Conservation (phyloP, 2,113 vertebrate species). For the Emydocephalus ijimae region DNA sequence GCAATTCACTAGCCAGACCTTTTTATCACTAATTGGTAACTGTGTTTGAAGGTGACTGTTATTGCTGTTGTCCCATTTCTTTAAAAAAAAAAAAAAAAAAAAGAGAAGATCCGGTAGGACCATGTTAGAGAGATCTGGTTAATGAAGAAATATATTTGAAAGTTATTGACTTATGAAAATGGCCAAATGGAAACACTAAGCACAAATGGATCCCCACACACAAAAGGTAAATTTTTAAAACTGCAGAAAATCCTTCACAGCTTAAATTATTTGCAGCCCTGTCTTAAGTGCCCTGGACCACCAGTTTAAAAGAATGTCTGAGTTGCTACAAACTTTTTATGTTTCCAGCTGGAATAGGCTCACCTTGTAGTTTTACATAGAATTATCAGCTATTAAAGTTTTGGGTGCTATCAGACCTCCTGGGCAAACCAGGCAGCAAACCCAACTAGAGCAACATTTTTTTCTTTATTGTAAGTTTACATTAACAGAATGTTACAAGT, state of each 20-base stretch:
- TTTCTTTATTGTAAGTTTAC: background rate
- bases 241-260: conserved; percentile 6
- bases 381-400: background rate
- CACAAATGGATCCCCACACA: background rate
- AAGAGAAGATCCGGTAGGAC: background rate
- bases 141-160: background rate
- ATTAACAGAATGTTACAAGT: background rate
- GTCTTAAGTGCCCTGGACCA: background rate
- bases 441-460: background rate
- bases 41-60: background rate
- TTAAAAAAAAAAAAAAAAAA: background rate
- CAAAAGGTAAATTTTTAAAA: background rate
- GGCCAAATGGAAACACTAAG: background rate
- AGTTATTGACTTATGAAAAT: background rate
- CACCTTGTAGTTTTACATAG: background rate
- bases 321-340: background rate
- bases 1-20: background rate
- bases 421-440: background rate
- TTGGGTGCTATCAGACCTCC: background rate
- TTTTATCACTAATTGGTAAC: conserved; percentile 7
- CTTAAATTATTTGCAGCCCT: background rate
- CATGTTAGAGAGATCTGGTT: conserved; percentile 1
- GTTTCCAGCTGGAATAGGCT: background rate
- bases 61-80: background rate
- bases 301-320: background rate